phyloP scores from a whole-genome alignment of 2,113 vertebrate genomes.

The Charina bottae region DNA sequence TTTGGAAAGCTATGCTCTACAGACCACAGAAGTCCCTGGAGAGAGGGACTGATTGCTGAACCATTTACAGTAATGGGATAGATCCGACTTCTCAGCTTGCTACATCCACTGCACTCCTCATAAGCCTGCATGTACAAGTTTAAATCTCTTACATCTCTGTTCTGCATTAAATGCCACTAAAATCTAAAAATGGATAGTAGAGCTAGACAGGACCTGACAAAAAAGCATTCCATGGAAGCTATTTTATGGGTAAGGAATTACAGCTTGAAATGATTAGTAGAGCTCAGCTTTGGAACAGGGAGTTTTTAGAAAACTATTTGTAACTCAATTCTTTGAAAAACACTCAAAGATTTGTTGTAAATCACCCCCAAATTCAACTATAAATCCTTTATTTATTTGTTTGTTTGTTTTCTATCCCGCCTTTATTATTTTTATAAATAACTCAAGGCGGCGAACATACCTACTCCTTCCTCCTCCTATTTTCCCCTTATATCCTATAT shows the following conservation, averaged over 20 bases:
- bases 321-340: background rate
- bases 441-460: too few species aligned
- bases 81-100: background rate
- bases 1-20: too few species aligned
- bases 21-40: background rate
- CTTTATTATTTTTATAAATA: too few species aligned
- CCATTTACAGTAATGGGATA: background rate
- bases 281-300: background rate
- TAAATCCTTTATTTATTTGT: background rate
- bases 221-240: background rate
- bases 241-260: background rate
- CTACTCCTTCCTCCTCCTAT: background rate
- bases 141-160: background rate
- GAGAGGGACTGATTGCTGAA: background rate
- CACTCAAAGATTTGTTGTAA: background rate
- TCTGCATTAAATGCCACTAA: background rate
- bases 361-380: background rate
- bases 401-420: too few species aligned
- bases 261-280: background rate
- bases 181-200: background rate
- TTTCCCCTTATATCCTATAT: background rate
- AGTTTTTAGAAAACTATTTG: background rate
- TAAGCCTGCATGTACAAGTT: background rate
- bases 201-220: too few species aligned
- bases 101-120: background rate